Evolutionary conservation across 2,888 invertebrate genomes (phyloP).

Genomic region (Sphinx pinastri): DNA sequence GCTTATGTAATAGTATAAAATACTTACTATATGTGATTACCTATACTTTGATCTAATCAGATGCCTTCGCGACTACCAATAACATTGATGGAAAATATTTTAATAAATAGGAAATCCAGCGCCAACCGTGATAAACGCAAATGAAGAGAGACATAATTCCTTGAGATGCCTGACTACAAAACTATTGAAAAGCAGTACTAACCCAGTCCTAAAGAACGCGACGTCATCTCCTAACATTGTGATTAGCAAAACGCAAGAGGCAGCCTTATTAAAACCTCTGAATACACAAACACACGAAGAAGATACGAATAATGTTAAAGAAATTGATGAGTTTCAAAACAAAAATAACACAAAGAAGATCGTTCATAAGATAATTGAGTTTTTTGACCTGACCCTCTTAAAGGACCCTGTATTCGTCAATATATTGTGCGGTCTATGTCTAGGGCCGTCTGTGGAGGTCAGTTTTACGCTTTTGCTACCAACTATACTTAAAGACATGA

Average conservation of each 20-base stretch:
- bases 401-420: conserved; percentile 87
- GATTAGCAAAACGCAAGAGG: neutral
- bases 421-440: conserved; percentile 86
- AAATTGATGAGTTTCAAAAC: neutral
- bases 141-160: neutral
- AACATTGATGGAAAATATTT: neutral
- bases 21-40: neutral
- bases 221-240: conserved; percentile 1
- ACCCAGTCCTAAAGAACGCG: too few species aligned
- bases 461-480: conserved; percentile 87
- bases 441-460: conserved; percentile 87
- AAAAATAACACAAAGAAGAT: conserved; percentile 49
- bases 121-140: too few species aligned
- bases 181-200: neutral
- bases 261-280: neutral
- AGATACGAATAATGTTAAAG: neutral
- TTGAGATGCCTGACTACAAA: neutral
- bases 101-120: neutral
- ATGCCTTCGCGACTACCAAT: neutral
- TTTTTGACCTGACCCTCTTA: conserved; percentile 86
- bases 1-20: neutral
- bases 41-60: neutral
- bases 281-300: neutral
- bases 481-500: conserved; percentile 86
- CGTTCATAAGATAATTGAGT: conserved; percentile 67